A percentile compares a stretch with the other conserved stretches of the same genome.
Conservation (phyloP, 2,888 invertebrate genomes). For the Chrysolina haemoptera region DNA sequence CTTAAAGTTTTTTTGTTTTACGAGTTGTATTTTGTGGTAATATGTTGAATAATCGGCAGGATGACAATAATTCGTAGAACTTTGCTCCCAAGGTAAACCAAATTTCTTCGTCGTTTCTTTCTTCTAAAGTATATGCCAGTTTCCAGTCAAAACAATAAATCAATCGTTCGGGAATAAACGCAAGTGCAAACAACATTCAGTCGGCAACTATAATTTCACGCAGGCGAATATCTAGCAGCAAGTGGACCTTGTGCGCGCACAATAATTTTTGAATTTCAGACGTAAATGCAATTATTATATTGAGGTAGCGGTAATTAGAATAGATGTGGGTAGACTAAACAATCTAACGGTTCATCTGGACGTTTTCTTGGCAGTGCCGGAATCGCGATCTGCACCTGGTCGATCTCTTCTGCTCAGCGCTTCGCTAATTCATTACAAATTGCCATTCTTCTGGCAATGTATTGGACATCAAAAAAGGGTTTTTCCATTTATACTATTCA, state of each 20-base stretch:
- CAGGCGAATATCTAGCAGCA: constrained; percentile 48
- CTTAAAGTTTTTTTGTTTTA: no score
- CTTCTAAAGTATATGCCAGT: neutral
- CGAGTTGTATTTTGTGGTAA: no score
- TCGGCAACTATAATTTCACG: constrained; percentile 45
- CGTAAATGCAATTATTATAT: constrained; percentile 59
- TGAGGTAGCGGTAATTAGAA: constrained; percentile 59
- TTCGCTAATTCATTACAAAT: constrained; percentile 10
- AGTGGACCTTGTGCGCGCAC: constrained; percentile 53
- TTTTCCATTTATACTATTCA: no score
- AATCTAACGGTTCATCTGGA: constrained; percentile 60
- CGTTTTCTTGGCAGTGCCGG: constrained; percentile 59
- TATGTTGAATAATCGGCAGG: no score
- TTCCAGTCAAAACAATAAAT: constrained; percentile 35
- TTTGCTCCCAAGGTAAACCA: no score
- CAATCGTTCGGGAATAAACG: constrained; percentile 45
- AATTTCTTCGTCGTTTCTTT: no score
- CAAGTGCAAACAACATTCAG: neutral
- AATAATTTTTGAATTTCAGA: constrained; percentile 55
- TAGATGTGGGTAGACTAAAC: constrained; percentile 63
- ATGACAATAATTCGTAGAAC: no score
- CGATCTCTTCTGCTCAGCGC: neutral
- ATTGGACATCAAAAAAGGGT: no score
- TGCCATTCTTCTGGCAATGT: neutral
- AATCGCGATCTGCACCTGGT: neutral